These are phyloP conservation scores for Pseudopodoces humilis DNA, from an alignment of 2,113 vertebrate genomes.

Conservation along the genomic window DNA sequence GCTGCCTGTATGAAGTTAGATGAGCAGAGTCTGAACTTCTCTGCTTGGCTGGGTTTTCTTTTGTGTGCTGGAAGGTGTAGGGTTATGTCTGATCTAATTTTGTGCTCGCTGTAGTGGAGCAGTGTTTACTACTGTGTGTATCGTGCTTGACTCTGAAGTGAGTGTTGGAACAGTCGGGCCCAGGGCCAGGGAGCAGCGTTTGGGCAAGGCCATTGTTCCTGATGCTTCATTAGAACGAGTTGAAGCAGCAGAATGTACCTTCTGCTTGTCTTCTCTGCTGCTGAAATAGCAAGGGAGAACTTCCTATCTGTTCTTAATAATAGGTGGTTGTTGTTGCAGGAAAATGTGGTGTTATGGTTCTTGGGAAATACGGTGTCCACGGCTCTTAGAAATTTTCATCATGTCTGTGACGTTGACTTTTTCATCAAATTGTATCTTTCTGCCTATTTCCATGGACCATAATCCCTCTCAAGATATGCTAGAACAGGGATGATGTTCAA, in stretches of 20 bases:
- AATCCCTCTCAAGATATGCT: background rate
- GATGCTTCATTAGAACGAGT: background rate
- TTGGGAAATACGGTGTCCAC: background rate
- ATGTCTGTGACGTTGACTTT: background rate
- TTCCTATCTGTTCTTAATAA: background rate
- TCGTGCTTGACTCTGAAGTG: background rate
- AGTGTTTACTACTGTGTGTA: background rate
- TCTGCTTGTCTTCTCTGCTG: background rate
- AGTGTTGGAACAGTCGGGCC: background rate
- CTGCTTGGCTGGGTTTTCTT: background rate
- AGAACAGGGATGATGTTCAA: background rate
- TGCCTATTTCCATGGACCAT: background rate
- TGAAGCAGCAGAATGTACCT: background rate
- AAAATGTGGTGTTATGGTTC: background rate
- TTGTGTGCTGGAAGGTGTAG: background rate
- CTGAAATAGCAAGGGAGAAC: background rate
- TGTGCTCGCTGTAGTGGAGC: background rate
- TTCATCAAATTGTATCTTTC: background rate
- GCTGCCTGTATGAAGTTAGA: rapidly evolving
- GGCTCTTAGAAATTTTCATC: background rate
- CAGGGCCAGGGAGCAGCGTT: background rate
- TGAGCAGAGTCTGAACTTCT: background rate
- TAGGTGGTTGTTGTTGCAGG: background rate
- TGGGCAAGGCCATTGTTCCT: background rate
- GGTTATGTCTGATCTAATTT: background rate